Evolutionary conservation across 2,888 invertebrate genomes (phyloP).

Genomic region (Teleogryllus oceanicus): DNA sequence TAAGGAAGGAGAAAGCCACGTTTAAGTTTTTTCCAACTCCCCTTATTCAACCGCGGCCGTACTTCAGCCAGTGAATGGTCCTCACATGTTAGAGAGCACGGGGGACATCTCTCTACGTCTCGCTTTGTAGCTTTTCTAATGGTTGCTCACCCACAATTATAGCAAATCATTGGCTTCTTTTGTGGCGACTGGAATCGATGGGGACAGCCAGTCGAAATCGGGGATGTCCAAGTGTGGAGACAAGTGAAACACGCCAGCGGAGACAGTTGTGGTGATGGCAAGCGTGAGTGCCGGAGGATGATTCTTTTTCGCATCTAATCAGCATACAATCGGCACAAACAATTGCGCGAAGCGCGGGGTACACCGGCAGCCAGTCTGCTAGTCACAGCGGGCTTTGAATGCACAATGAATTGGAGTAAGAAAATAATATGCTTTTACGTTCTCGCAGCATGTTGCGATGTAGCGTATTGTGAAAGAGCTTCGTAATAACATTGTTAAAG

Average conservation of each 20-base stretch:
- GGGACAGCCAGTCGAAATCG: too few species aligned
- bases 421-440: background rate
- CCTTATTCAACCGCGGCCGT: background rate
- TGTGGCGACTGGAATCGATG: too few species aligned
- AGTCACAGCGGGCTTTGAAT: background rate
- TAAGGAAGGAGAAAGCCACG: constrained; percentile 8
- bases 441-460: background rate
- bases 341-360: background rate
- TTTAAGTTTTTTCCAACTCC: background rate
- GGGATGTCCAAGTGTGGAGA: too few species aligned
- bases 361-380: background rate
- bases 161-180: too few species aligned
- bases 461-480: background rate
- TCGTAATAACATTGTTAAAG: background rate
- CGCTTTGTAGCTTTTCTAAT: background rate
- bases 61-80: background rate
- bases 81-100: background rate
- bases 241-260: too few species aligned
- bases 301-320: background rate
- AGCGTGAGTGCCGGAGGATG: too few species aligned
- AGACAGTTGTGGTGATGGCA: too few species aligned
- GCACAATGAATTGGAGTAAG: background rate
- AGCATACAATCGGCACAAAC: background rate
- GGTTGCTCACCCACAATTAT: background rate
- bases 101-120: background rate